Evolutionary conservation across 2,888 invertebrate species (phyloP).

Genomic region (Lochmaea capreae): DNA sequence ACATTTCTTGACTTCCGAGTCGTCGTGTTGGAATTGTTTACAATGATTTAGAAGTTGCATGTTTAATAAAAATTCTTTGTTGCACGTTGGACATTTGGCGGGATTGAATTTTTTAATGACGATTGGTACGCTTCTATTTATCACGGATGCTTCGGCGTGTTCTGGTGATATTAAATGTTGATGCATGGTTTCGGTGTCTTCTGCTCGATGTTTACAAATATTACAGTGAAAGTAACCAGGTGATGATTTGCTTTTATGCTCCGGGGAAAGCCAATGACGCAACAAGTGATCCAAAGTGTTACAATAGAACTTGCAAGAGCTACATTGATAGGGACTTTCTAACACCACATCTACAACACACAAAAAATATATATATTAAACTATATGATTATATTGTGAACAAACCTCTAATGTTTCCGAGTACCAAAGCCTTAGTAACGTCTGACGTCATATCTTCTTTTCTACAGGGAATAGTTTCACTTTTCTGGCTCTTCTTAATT

Average conservation of each 20-base stretch:
- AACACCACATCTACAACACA: conserved; percentile 70
- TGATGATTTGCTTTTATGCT: conserved; percentile 65
- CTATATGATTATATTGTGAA: neutral
- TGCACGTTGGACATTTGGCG: conserved; percentile 76
- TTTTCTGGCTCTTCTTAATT: conserved; percentile 72
- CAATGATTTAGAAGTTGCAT: conserved; percentile 77
- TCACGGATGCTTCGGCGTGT: conserved; percentile 79
- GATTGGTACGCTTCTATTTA: conserved; percentile 85
- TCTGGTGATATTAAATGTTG: conserved; percentile 74
- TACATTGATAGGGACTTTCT: conserved; percentile 88
- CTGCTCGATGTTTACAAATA: conserved; percentile 78
- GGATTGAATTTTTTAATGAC: conserved; percentile 76
- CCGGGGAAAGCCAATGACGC: conserved; percentile 81
- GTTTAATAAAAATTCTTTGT: conserved; percentile 78
- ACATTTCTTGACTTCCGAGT: conserved; percentile 44
- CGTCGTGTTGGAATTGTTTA: conserved; percentile 64
- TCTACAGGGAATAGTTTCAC: conserved; percentile 83
- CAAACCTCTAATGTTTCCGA: conserved; percentile 78
- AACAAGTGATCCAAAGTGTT: conserved; percentile 79
- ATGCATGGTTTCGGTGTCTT: conserved; percentile 74
- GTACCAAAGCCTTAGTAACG: conserved; percentile 72
- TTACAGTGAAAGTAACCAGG: conserved; percentile 78
- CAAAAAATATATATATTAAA: neutral
- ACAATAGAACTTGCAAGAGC: conserved; percentile 85
- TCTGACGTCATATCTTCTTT: conserved; percentile 74